Base-by-base conservation (phyloP, 1,140 invertebrate species). In the Dreissena rostriformis region DNA sequence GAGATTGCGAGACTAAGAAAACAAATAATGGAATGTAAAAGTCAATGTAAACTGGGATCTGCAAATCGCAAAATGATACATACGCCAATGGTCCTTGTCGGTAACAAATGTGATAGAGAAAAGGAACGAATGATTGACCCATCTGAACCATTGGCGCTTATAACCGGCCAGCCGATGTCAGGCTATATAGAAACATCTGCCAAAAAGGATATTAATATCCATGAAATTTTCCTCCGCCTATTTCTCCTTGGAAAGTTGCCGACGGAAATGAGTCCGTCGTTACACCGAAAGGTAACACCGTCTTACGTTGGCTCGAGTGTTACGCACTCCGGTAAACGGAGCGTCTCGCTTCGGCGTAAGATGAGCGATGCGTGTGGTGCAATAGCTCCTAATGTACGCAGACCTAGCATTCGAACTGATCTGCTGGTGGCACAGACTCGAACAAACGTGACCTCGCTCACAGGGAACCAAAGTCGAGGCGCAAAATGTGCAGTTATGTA, bases 341-440 rank as follows among this genome's bases (percentile, higher is more conserved):
- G 91, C 28, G 86, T 97, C 61, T 96, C 96, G 61, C 96, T 97
- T 80, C 96, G 97, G 87, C 94, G 96, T 68, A 94, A 96, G 28
- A 94, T 97, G 87, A 97, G 96, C 86, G 96, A 97, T 90, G 96
- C 96, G n/a, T 97, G 96, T 90, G 97, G 97, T 17, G 96, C 97
- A 12, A 96, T 97, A 2, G 96, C 96, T 12, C 96, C 96, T 10
- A 97, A 97, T 91, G 97, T 96, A 0, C 93, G 97, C 52, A 94
- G 97, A 61, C 97, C 97, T 14, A 97, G 96, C 91, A 97, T 97
- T 80, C 94, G 96, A 70, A 97, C 97, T 8, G 97, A 97, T 92
- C 94, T 97, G 68, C 96, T 97, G 95, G 96, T 97, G 76, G 96
- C 97, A 95, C 95, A 96, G 90, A 96, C 96, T 28, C 52, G 86